Evolutionary conservation across 1,140 invertebrate species (phyloP).

Genomic region (Drosophila orosa): DNA sequence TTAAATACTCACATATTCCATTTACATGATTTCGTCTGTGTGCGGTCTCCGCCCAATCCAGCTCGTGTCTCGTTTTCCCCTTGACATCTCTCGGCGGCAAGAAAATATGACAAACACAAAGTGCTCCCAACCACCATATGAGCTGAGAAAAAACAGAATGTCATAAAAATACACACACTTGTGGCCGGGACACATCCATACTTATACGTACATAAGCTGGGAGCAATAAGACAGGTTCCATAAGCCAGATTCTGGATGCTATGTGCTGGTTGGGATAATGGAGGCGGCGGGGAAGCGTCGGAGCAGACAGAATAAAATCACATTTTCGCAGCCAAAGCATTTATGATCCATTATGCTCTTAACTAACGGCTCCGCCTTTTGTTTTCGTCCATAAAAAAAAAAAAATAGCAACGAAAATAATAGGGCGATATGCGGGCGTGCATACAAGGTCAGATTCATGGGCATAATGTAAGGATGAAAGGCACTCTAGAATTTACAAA

Average conservation of each 20-base stretch:
- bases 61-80: conserved; percentile 5
- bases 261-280: conserved; percentile 7
- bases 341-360: conserved; percentile 78
- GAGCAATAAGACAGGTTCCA: conserved; percentile 50
- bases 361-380: conserved; percentile 57
- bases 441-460: conserved; percentile 32
- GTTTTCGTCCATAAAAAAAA: conserved; percentile 60
- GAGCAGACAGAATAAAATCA: conserved; percentile 66
- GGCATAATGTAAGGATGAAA: not conserved
- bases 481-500: not conserved
- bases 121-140: conserved; percentile 7
- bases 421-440: conserved; percentile 4
- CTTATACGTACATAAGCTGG: not conserved
- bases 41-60: not conserved
- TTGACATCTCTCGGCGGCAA: conserved; percentile 20
- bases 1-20: conserved; percentile 34
- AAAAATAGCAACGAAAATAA: conserved; percentile 45
- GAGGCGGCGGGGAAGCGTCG: conserved; percentile 35
- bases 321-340: conserved; percentile 70
- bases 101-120: conserved; percentile 40
- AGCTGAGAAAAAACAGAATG: conserved; percentile 26
- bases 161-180: conserved; percentile 45
- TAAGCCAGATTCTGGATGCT: conserved; percentile 33
- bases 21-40: conserved; percentile 29
- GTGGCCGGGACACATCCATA: not conserved